Base-by-base conservation (phyloP, 2,888 invertebrate species). In the Achlya flavicornis region DNA sequence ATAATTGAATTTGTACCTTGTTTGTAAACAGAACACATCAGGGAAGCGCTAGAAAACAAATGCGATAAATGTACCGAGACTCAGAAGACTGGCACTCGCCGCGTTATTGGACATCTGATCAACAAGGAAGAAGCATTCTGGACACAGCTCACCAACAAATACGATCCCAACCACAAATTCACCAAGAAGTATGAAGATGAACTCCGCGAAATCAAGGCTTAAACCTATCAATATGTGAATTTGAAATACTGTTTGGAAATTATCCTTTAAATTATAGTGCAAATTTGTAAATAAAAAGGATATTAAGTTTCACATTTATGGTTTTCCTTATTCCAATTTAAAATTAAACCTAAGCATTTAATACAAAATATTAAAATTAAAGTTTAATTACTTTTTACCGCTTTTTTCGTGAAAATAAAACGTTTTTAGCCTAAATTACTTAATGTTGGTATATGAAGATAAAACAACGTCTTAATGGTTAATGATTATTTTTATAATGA, bases 151-250 rank as follows among this genome's bases (percentile, higher is more conserved):
- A 74, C 76, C 26, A 78, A 65, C 38, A 91, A 91, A 61, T 93
- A 87, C 69, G 93, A 94, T 67, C 89, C 92, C 0, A 70, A 80
- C 0, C 80, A 69, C 35, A 82, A 85, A 35, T 93, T 80, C 77
- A 73, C 78, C 11, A 68, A 66, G 6, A 85, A 84, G 58, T 91
- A 90, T 69, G 90, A 93, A 64, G 71, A 78, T 8, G 87, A 88
- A 61, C 79, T 89, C 0, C 80, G 75, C 43, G 64, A 76, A 32
- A 67, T 80, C 38, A 72, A 81, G 61, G 74, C 72, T 6, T 73
- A 72, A 14, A 6, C n/a, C 3, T 14, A 43, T 14, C 14, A 38
- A 14, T 43, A 43, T 43, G 14, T 43, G 4, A 14, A 46, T 46
- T 46, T 46, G n/a, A n/a, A n/a, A 46, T n/a, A 5, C 5, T 46